Base-by-base conservation (phyloP, 2,113 vertebrate genomes). In the Rattus rattus region DNA sequence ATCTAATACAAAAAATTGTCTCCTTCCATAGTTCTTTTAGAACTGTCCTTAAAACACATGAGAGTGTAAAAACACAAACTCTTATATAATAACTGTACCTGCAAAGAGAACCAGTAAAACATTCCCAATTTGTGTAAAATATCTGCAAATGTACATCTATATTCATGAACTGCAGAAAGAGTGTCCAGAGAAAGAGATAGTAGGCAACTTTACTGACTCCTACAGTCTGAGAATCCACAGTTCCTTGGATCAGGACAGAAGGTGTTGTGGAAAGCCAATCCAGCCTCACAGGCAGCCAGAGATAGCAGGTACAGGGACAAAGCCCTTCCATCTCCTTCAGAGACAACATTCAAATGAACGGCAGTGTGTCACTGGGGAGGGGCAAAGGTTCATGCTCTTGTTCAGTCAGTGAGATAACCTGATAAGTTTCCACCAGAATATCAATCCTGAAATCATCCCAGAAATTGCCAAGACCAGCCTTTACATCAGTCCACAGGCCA, bases 401-500 rank as follows among this genome's bases (percentile, higher is more conserved):
- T 79, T 79, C 16, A 16, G 6, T 77, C 6, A 54, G 47, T 79
- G 17, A 79, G 30, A 54, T 12, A 33, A 69, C 12, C 30, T 33
- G 13, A 10, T 69, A 12, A 69, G 30, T 30, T 69, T 69, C 67
- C 36, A 12, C 7, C 0, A 24, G 61, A 70, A n/a, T 13, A 36
- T 9, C 1, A 0, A 1, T 19, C 7, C 2, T 79, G 9, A 22
- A 16, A 11, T 19, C 5, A 5, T 87, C 49, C 39, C 33, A 72
- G 24, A 1, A 0, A 24, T 6, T 70, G 28, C 43, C 4, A 91
- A 30, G 49, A 77, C 33, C 0, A 76, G 24, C 0, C 43, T 75
- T 19, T 2, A 2, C 11, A 12, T 56, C 9, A n/a, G 12, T n/a
- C 14, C 56, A 72, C 1, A 72, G 8, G 22, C 2, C 2, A 1